Evolutionary conservation across 2,797 vertebrate species (phyloP).

Genomic region (Pantherophis alleghaniensis): DNA sequence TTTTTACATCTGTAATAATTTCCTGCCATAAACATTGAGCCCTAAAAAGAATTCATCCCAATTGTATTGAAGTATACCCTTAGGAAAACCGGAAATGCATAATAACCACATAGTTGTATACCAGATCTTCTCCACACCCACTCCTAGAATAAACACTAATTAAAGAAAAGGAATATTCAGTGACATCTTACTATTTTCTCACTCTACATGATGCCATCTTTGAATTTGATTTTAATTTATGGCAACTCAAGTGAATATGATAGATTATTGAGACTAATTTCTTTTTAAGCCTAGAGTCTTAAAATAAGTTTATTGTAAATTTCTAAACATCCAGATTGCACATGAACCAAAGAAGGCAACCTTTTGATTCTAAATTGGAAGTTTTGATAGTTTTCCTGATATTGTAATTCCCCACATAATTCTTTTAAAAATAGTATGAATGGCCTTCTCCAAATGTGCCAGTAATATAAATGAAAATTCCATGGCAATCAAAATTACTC

Average conservation of each 20-base stretch:
- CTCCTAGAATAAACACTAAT: neutral
- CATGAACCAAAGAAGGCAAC: neutral
- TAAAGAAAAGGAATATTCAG: neutral
- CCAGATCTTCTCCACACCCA: neutral
- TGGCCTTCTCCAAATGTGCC: neutral
- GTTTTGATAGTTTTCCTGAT: neutral
- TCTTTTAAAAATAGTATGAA: neutral
- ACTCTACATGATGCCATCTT: neutral
- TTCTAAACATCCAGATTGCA: neutral
- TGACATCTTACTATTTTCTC: neutral
- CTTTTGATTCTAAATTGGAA: neutral
- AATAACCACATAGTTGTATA: neutral
- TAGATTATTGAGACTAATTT: neutral
- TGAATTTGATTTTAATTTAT: neutral
- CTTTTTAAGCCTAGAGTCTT: neutral
- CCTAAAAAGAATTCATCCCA: neutral
- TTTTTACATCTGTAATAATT: neutral
- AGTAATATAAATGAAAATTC: neutral
- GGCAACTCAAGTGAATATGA: neutral
- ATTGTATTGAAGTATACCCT: neutral
- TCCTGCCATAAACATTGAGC: neutral
- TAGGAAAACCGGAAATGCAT: neutral
- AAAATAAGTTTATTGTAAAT: neutral
- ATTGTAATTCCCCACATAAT: neutral
- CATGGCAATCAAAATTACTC: neutral